These are phyloP conservation scores for Sminthurinus signatus DNA, from an alignment of 1,140 invertebrate genomes.

Conservation along the genomic window DNA sequence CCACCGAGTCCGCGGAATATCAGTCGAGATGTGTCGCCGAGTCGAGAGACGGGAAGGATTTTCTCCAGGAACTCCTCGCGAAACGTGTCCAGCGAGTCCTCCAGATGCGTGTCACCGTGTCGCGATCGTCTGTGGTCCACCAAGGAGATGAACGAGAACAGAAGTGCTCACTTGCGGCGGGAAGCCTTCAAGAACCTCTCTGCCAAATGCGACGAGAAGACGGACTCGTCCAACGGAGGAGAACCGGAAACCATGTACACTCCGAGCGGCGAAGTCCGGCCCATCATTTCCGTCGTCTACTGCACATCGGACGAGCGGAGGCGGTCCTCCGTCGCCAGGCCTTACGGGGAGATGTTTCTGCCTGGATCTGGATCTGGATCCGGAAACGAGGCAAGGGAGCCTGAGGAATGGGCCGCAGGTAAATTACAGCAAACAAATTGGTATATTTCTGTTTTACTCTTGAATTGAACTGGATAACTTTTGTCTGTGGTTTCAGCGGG, in stretches of 20 bases:
- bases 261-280: constrained; percentile 34
- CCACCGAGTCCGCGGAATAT: constrained; percentile 38
- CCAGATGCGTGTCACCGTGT: constrained; percentile 41
- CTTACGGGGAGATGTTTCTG: constrained; percentile 20
- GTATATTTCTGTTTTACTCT: not conserved
- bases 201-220: constrained; percentile 31
- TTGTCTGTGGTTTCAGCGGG: constrained; percentile 18
- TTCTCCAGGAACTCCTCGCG: constrained; percentile 41
- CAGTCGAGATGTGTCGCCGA: constrained; percentile 38
- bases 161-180: constrained; percentile 36
- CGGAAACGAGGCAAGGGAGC: constrained; percentile 27
- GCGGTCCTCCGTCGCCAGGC: constrained; percentile 24
- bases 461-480: too few species aligned
- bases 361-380: constrained; percentile 26
- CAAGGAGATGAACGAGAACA: constrained; percentile 24
- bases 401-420: constrained; percentile 29
- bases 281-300: constrained; percentile 41
- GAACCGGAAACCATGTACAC: constrained; percentile 14
- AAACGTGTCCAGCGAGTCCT: constrained; percentile 39
- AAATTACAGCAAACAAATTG: constrained; percentile 2
- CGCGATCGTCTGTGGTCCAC: constrained; percentile 38
- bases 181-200: constrained; percentile 41
- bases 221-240: constrained; percentile 36
- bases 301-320: constrained; percentile 39
- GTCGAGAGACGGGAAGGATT: constrained; percentile 36